Evolutionary conservation across 2,888 invertebrate genomes (phyloP).

Genomic region (Eupithecia pulchellata): DNA sequence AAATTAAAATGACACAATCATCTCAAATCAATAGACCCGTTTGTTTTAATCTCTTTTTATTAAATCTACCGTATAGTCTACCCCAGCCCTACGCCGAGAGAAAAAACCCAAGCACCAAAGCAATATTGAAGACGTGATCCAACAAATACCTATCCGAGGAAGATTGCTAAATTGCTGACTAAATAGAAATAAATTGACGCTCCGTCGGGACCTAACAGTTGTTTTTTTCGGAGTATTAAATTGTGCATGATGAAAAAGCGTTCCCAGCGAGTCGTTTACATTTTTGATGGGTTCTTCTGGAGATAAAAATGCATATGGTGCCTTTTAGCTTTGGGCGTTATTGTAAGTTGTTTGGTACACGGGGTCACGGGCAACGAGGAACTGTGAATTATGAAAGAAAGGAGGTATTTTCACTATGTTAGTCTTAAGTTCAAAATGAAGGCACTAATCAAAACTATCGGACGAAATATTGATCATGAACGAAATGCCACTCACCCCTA

Average conservation of each 20-base stretch:
- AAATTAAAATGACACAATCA: neutral
- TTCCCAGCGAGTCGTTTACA: constrained; percentile 3
- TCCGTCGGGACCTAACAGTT: constrained; percentile 33
- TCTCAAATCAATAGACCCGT: neutral
- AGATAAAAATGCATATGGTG: constrained; percentile 5
- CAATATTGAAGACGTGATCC: constrained; percentile 51
- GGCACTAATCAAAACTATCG: neutral
- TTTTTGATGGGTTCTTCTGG: constrained; percentile 2
- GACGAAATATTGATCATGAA: too few relatives aligned
- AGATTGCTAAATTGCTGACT: constrained; percentile 50
- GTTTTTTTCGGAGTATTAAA: constrained; percentile 29
- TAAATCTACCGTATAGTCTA: neutral
- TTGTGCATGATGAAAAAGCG: constrained; percentile 30
- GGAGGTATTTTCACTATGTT: neutral
- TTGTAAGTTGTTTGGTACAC: neutral
- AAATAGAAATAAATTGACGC: constrained; percentile 44
- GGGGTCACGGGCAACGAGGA: neutral
- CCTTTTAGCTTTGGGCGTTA: neutral
- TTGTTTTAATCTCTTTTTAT: neutral
- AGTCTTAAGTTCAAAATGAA: neutral
- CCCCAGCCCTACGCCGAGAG: constrained; percentile 31
- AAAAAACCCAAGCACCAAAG: constrained; percentile 47
- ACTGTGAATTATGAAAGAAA: neutral
- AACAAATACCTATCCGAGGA: constrained; percentile 45
- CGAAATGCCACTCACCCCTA: too few relatives aligned